A percentile compares a stretch with the other conserved stretches of the same genome.
Conservation (phyloP, 2,888 invertebrate species). For the Caenorhabditis afra region DNA sequence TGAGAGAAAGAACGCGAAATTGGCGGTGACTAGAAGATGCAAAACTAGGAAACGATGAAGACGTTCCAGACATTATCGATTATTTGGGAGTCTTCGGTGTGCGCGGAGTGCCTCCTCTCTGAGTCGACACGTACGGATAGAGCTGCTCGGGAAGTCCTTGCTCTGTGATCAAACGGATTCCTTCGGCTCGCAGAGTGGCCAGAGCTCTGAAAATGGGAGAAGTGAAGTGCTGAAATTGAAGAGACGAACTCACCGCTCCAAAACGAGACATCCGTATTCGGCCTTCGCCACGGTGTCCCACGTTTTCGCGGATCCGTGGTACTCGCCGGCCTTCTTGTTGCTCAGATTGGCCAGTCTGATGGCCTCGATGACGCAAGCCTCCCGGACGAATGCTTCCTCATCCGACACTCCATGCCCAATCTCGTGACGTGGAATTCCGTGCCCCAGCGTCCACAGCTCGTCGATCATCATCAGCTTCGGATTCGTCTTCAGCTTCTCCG, state of each 20-base stretch:
- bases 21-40: conserved; percentile 5
- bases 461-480: conserved; percentile 59
- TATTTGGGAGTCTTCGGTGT: conserved; percentile 60
- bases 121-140: conserved; percentile 49
- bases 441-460: conserved; percentile 62
- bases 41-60: not conserved
- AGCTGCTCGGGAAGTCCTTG: conserved; percentile 45
- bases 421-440: conserved; percentile 63
- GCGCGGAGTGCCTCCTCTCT: conserved; percentile 34
- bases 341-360: conserved; percentile 82
- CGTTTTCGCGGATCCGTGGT: conserved; percentile 61
- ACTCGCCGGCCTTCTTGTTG: conserved; percentile 62
- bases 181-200: conserved; percentile 47
- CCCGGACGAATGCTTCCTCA: conserved; percentile 94
- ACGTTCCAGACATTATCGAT: not conserved
- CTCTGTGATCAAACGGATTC: conserved; percentile 48
- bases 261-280: conserved; percentile 69
- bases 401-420: conserved; percentile 76
- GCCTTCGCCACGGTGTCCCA: conserved; percentile 69
- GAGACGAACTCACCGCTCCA: conserved; percentile 42
- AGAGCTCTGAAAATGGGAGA: conserved; percentile 29
- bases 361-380: conserved; percentile 94
- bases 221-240: not conserved
- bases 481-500: conserved; percentile 55
- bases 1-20: conserved; percentile 5